Base-by-base conservation (phyloP, 2,888 invertebrate species). In the Ophion slaviceki region DNA sequence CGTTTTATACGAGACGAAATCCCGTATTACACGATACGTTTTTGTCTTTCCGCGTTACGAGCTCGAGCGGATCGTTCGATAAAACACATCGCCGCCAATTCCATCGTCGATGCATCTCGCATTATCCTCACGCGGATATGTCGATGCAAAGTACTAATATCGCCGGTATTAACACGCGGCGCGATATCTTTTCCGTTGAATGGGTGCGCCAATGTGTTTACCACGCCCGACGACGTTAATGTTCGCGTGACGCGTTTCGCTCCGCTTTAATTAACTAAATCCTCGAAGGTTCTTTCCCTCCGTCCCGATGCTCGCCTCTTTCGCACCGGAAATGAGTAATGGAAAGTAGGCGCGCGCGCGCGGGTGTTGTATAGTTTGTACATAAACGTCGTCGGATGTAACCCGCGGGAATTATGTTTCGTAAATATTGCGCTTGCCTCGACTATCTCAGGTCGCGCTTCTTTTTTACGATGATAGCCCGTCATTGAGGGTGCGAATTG, bases 221-320 rank as follows among this genome's bases (percentile, higher is more conserved):
- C 86, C 86, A 84, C 86, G 75, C 86, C 86, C 86, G 86, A 59
- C 59, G 81, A 67, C 71, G 84, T 74, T 84, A 86, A 86, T 86
- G 84, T 75, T 86, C 84, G 84, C 86, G 86, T 86, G 86, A 86
- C 83, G 83, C 80, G 74, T 64, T 78, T 71, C 77, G 77, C 80
- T 80, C 47, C 80, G 86, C 81, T 83, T 86, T 86, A 86, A 86
- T 86, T 86, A 86, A 86, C 86, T 77, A 84, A 86, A 83, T 86
- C 83, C 86, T 83, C 86, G 70, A 75, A 74, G 80, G 45, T 57
- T 68, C 68, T 61, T n/a, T 67, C 59, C 67, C 32, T 24, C 66
- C 24, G 59, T 24, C 67, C 57, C n/a, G n/a, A 24, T 24, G 20
- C 36, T 53, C 40, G 66, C 36, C 53, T 59, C 68, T 66, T 36